A percentile compares a stretch with the other conserved stretches of the same genome.
These are phyloP conservation scores for Lepidostoma basale DNA, from an alignment of 1,140 invertebrate species.

Conservation along the genomic window DNA sequence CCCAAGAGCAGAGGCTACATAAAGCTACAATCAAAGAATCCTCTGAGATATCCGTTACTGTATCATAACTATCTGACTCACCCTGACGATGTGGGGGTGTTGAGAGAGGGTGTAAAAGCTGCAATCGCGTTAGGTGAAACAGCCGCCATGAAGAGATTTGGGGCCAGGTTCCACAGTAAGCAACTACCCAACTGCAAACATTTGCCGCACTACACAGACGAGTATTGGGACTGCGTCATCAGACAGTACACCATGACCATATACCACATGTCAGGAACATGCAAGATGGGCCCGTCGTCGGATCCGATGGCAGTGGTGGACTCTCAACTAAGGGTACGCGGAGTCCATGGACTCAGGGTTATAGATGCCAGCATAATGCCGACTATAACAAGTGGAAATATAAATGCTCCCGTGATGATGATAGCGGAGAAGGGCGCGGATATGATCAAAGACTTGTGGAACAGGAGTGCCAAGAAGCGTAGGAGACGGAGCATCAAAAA, in stretches of 20 bases:
- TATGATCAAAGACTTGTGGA: conserved; percentile 79
- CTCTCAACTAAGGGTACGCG: conserved; percentile 76
- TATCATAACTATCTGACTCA: conserved; percentile 90
- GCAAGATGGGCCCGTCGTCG: conserved; percentile 80
- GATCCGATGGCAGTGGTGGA: conserved; percentile 86
- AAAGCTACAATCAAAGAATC: conserved; percentile 77
- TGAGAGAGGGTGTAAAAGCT: conserved; percentile 85
- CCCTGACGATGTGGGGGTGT: conserved; percentile 76
- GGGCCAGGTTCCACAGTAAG: conserved; percentile 73
- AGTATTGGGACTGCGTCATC: conserved; percentile 82
- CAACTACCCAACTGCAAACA: conserved; percentile 81
- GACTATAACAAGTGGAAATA: conserved; percentile 81
- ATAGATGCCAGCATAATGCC: conserved; percentile 86
- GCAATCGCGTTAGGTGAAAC: conserved; percentile 80
- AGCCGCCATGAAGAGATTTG: conserved; percentile 73
- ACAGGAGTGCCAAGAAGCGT: conserved; percentile 51
- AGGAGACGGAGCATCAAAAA: conserved; percentile 46
- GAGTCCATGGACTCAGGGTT: conserved; percentile 74
- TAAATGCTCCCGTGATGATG: conserved; percentile 88
- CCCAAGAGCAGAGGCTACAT: conserved; percentile 85
- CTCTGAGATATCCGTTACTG: conserved; percentile 82
- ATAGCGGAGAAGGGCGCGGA: conserved; percentile 92
- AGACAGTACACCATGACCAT: conserved; percentile 86
- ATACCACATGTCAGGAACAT: conserved; percentile 83
- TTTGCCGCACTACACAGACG: conserved; percentile 75